Conservation (phyloP, 2,797 vertebrate genomes). For the Sebastes goodei region DNA sequence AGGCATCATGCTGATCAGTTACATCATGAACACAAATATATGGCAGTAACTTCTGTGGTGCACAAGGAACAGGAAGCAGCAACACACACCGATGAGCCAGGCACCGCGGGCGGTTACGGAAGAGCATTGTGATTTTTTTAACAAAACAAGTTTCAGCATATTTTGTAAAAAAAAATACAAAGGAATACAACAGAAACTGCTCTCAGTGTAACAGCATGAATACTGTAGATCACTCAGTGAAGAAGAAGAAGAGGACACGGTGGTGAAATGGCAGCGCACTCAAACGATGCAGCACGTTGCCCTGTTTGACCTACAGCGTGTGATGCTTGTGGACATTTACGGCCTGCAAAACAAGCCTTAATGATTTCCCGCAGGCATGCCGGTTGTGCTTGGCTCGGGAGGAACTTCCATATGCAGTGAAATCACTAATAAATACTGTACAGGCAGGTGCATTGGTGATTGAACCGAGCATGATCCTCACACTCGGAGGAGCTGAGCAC, state of each 20-base stretch:
- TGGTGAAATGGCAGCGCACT: constrained; percentile 11
- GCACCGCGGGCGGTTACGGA: constrained; percentile 4
- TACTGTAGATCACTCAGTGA: not conserved
- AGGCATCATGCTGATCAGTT: constrained; percentile 47
- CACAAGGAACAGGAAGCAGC: constrained; percentile 19
- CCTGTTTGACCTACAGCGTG: not conserved
- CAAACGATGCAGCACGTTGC: not conserved
- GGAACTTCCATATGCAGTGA: not conserved
- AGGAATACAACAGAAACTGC: not conserved
- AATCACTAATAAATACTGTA: constrained; percentile 26
- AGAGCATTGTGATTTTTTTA: not conserved
- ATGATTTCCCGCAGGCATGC: constrained; percentile 22
- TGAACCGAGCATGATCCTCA: constrained; percentile 36
- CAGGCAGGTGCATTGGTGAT: constrained; percentile 29
- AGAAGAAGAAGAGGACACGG: not conserved
- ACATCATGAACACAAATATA: constrained; percentile 49
- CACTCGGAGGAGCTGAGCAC: constrained; percentile 21
- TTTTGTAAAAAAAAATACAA: not conserved
- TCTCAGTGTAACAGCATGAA: constrained; percentile 5
- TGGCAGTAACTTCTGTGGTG: constrained; percentile 22
- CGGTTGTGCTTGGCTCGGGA: not conserved
- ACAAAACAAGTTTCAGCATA: not conserved
- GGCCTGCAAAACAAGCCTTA: constrained; percentile 5
- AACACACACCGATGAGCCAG: constrained; percentile 8
- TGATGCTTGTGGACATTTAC: constrained; percentile 5